Base-by-base conservation (phyloP, 2,113 vertebrate species). In the Oxyruncus cristatus region DNA sequence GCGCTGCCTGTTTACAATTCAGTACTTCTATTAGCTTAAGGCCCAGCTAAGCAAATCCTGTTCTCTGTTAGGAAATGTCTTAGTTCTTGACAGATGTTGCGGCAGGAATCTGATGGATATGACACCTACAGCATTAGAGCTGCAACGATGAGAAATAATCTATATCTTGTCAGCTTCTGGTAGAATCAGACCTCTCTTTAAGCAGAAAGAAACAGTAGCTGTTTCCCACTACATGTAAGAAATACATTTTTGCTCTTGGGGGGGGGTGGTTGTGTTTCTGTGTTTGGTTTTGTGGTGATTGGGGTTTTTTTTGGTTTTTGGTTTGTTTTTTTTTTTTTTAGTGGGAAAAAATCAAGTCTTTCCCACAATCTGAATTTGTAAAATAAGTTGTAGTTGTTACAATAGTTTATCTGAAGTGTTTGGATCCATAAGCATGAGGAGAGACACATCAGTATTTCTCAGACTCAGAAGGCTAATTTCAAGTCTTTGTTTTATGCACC, bases 1-100 rank as follows among this genome's bases (percentile, higher is more conserved):
- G 96, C 82, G 39, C 88, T 93, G 72, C 84, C 83, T 96, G 62
- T 96, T 97, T 95, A 96, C 80, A 95, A 50, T 95, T 95, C 94
- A 65, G 23, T 93, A 92, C 68, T 95, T 93, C 93, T 91, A 49
- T 95, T 95, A 95, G 89, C 88, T 97, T 93, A 92, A 93, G 80
- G 89, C 73, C 82, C 58, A 75, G 66, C 85, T 95, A 72, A 96
- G 85, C 85, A 88, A 92, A 95, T 96, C 88, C 89, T 96, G 56
- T 95, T 96, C 85, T 89, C 49, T 74, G 78, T 84, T 97, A 96
- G 77, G 93, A 88, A 91, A 93, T 89, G 92, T 93, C 92, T 88
- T 91, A 26, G 66, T 68, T 92, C 85, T 96, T 97, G 96, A 95
- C 96, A 95, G 87, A 77, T 94, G 47, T 88, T 96, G 76, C 70